Evolutionary conservation across 2,888 invertebrate species (phyloP), one percentile per base, ranked within the genome.

Genomic region (Punctoribates punctum): DNA sequence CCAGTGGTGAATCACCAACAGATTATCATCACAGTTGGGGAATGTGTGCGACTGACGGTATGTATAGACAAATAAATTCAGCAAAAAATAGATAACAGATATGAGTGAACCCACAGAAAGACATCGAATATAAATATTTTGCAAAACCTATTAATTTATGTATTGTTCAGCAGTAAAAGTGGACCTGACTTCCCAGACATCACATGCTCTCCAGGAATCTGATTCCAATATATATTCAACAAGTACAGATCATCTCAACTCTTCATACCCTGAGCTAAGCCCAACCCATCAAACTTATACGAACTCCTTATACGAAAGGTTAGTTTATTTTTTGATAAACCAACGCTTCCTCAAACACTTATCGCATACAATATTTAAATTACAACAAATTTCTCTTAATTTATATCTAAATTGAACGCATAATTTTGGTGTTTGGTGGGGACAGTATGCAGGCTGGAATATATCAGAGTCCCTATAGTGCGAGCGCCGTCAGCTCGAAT

Each of bases 381-480:
- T n/a, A n/a, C n/a, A n/a, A n/a, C n/a, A n/a, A n/a, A n/a, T n/a
- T n/a, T n/a, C n/a, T n/a, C 3, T 48, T 48, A 4, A 4, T 48
- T 13, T 8, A 48, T 13, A 48, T 48, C 5, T 8, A 48, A 48
- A n/a, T n/a, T n/a, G n/a, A n/a, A n/a, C n/a, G n/a, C n/a, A n/a
- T n/a, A n/a, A n/a, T n/a, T n/a, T n/a, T 60, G 6, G 13, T 13
- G 13, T 15, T 48, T 4, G 2, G 15, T 6, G 9, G 4, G 6
- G 60, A 60, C n/a, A 60, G 60, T 23, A 60, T 60, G 20, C 79
- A 79, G 72, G 74, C 73, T 70, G 34, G 34, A 34, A 4, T 34
- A 27, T 79, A 79, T 38, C 72, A 78, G 15, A 78, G 76, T 72
- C 77, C 79, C 17, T 79, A 79, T 62, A 72, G 79, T 23, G 73